phyloP scores from a whole-genome alignment of 1,140 invertebrate species.

The Eubasilissa regina region DNA sequence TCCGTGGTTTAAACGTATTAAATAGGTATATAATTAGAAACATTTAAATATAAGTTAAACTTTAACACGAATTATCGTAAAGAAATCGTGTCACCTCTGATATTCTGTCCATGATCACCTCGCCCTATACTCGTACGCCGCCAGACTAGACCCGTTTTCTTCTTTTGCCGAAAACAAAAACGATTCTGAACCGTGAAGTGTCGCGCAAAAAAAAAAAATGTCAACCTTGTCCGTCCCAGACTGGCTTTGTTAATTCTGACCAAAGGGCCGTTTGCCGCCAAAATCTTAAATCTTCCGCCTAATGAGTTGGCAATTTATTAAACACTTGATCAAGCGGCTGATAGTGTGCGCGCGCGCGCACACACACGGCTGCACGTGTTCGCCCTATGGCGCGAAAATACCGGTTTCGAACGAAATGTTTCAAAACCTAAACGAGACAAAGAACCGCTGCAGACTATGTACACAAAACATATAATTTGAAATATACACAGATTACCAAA shows the following conservation, averaged over 20 bases:
- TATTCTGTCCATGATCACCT: constrained; percentile 10
- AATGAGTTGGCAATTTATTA: constrained; percentile 51
- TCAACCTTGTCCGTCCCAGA: constrained; percentile 6
- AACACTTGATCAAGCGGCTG: constrained; percentile 37
- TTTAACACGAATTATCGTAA: constrained; percentile 1
- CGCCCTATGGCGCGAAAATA: background rate
- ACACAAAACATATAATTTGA: too few species aligned
- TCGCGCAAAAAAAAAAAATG: constrained; percentile 23
- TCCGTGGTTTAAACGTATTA: too few species aligned
- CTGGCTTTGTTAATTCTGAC: constrained; percentile 8
- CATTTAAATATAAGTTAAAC: too few species aligned
- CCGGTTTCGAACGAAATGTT: constrained; percentile 23
- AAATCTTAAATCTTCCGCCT: constrained; percentile 44
- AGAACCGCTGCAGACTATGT: too few species aligned
- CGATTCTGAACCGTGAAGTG: background rate
- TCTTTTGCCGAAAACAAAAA: constrained; percentile 18
- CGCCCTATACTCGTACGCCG: background rate
- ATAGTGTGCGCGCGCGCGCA: background rate
- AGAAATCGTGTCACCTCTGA: background rate
- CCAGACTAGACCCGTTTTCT: constrained; percentile 14
- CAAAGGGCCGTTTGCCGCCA: constrained; percentile 14
- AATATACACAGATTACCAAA: too few species aligned
- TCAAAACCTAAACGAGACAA: background rate
- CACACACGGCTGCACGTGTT: background rate
- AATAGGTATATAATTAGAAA: too few species aligned